These are phyloP conservation scores for Nothura maculosa DNA, from an alignment of 2,797 vertebrate genomes.

Conservation along the genomic window DNA sequence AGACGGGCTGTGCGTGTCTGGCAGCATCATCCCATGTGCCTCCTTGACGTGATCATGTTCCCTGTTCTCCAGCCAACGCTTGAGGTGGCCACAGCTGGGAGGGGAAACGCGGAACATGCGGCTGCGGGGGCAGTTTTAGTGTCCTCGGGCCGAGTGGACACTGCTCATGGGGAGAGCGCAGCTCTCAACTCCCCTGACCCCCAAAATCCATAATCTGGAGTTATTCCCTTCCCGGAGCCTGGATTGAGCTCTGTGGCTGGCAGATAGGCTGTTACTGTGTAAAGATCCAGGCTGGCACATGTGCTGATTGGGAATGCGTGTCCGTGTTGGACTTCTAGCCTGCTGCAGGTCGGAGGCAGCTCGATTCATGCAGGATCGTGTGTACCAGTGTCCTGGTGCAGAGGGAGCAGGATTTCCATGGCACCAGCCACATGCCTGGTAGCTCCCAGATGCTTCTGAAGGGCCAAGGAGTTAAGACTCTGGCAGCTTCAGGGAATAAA, in stretches of 20 bases:
- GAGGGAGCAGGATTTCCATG: background rate
- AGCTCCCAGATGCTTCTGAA: background rate
- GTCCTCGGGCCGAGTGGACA: rapidly evolving
- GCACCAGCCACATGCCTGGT: background rate
- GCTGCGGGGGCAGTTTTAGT: background rate
- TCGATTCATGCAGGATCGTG: background rate
- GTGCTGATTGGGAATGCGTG: too few species aligned
- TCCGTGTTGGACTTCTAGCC: too few species aligned
- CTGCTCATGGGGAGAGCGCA: background rate
- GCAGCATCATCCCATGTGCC: background rate
- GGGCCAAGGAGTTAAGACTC: background rate
- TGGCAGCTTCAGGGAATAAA: too few species aligned
- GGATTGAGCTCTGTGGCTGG: background rate
- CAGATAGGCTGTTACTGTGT: background rate
- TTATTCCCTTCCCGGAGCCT: rapidly evolving
- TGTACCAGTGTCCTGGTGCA: background rate
- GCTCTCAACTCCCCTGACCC: background rate
- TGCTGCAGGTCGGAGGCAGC: too few species aligned
- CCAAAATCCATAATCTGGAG: background rate
- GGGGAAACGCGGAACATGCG: rapidly evolving
- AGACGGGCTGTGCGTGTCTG: background rate
- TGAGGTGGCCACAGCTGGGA: rapidly evolving
- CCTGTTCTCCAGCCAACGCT: background rate
- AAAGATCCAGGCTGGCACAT: too few species aligned
- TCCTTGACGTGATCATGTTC: background rate